These are phyloP conservation scores for Pseudomyrmex concolor DNA, from an alignment of 1,140 invertebrate species.

Conservation along the genomic window DNA sequence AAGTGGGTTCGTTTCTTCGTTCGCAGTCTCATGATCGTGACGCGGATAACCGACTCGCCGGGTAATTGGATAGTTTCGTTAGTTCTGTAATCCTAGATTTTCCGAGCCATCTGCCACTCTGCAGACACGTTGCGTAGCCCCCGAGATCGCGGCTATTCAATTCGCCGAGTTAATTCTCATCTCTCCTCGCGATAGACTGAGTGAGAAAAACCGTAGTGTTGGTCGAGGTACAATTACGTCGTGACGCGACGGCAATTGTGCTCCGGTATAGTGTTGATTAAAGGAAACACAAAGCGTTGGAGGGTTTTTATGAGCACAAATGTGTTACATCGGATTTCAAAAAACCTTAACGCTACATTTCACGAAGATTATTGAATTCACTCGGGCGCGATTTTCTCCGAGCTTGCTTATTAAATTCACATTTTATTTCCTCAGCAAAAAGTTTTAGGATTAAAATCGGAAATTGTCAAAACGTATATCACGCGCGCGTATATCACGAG, in stretches of 20 bases:
- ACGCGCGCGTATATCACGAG: neutral
- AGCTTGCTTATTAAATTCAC: neutral
- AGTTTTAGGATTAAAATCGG: constrained; percentile 6
- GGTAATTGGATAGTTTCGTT: constrained; percentile 74
- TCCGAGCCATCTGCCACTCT: constrained; percentile 73
- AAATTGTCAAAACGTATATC: neutral
- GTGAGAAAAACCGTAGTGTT: constrained; percentile 34
- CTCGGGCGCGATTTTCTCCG: no score
- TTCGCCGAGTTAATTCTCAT: constrained; percentile 61
- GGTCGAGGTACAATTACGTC: constrained; percentile 44
- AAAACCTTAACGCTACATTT: no score
- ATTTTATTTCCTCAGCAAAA: neutral
- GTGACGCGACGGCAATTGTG: constrained; percentile 20
- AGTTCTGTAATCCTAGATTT: constrained; percentile 75
- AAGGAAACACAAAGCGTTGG: neutral
- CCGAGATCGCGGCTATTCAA: constrained; percentile 45
- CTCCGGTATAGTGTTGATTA: constrained; percentile 21
- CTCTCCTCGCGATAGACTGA: neutral
- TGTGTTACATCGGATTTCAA: constrained; percentile 22
- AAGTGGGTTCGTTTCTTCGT: constrained; percentile 55
- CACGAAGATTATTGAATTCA: no score
- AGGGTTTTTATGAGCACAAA: neutral
- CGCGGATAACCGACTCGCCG: neutral
- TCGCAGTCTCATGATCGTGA: constrained; percentile 18
- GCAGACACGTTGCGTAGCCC: neutral